Percentiles rank a stretch among this genome's conserved stretches.
These are phyloP conservation scores for Urocolius indicus DNA, from an alignment of 2,113 vertebrate genomes.

Conservation along the genomic window DNA sequence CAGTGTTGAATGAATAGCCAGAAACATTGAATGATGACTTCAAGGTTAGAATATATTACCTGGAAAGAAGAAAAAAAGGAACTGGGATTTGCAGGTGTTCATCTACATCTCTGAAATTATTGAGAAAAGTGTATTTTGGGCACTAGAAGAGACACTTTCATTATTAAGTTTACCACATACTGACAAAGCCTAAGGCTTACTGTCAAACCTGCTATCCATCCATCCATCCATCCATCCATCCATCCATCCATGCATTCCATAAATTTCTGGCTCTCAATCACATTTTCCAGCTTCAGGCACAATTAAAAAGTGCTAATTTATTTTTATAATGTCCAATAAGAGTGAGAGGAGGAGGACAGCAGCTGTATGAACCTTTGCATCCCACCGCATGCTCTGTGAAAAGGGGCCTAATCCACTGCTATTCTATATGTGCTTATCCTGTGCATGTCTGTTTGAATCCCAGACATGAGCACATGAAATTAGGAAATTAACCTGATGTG, in stretches of 20 bases:
- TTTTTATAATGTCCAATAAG: not conserved
- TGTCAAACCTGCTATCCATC: not conserved
- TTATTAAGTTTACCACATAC: not conserved
- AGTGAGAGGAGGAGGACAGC: not conserved
- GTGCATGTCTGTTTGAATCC: not conserved
- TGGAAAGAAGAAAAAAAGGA: not conserved
- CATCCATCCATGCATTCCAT: not conserved
- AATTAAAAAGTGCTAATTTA: not conserved
- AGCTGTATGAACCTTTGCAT: not conserved
- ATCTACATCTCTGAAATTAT: not conserved
- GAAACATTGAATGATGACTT: not conserved
- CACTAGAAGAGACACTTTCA: not conserved
- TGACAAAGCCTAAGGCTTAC: not conserved
- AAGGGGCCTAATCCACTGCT: not conserved
- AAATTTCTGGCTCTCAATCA: not conserved
- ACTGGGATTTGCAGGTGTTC: not conserved
- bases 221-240: too few species aligned
- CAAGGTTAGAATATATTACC: not conserved
- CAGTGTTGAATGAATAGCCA: not conserved
- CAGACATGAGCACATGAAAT: not conserved
- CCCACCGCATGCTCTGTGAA: not conserved
- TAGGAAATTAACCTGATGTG: not conserved
- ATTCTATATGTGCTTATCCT: fast-evolving
- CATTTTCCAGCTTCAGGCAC: not conserved
- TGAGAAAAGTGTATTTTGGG: not conserved